phyloP scores from a whole-genome alignment of 2,113 vertebrate genomes.

The Brevimyrus niger region DNA sequence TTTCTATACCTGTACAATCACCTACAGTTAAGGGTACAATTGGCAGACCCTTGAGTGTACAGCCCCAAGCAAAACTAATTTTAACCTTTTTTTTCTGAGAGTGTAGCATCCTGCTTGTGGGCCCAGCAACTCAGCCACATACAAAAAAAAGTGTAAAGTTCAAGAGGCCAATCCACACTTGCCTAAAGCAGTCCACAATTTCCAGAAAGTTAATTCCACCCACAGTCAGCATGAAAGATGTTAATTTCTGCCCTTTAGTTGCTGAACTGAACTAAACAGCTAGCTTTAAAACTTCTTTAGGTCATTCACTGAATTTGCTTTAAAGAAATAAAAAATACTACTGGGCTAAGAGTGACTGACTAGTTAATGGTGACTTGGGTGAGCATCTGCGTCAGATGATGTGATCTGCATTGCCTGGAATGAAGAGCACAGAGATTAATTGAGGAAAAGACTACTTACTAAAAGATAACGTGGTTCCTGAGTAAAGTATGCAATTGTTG shows the following conservation, averaged over 20 bases:
- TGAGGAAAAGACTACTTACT: background rate
- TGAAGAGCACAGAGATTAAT: background rate
- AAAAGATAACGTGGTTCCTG: constrained; percentile 3
- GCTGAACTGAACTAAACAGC: background rate
- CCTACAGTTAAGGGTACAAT: too few relatives aligned
- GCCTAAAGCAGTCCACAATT: background rate
- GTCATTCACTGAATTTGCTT: background rate
- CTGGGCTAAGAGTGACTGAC: background rate
- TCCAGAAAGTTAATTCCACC: background rate
- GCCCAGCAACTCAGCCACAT: constrained; percentile 22
- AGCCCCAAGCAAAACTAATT: too few relatives aligned
- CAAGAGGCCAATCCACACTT: background rate
- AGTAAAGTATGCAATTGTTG: constrained; percentile 9
- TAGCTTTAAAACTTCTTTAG: background rate
- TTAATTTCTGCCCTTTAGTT: background rate
- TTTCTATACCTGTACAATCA: too few relatives aligned
- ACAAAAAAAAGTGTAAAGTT: background rate
- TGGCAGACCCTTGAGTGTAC: too few relatives aligned
- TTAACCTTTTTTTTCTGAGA: too few relatives aligned
- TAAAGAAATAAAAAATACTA: background rate
- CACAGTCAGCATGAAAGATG: background rate
- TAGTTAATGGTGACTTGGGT: background rate
- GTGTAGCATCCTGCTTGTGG: constrained; percentile 47
- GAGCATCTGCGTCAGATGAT: background rate
- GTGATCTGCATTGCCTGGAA: background rate